Evolutionary conservation across 2,113 vertebrate species (phyloP).

Genomic region (Indicator maculatus): DNA sequence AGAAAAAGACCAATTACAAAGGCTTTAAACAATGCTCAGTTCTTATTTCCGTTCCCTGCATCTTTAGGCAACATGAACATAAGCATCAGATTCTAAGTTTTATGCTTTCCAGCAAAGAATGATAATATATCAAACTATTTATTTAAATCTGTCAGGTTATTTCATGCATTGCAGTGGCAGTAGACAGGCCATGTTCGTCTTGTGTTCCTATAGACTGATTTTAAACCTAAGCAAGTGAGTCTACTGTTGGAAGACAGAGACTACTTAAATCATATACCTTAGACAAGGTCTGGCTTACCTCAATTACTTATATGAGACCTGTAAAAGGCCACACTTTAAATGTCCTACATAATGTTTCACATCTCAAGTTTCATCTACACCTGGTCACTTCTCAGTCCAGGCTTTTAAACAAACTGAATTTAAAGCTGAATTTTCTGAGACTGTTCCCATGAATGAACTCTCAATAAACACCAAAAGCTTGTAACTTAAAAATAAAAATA

Average conservation of each 20-base stretch:
- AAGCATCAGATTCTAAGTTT: neutral
- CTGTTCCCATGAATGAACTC: neutral
- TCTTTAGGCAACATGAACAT: neutral
- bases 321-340: neutral
- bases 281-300: neutral
- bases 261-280: neutral
- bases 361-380: neutral
- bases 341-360: neutral
- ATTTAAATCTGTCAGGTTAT: neutral
- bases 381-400: neutral
- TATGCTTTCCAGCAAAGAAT: neutral
- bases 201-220: neutral
- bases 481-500: neutral
- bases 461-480: neutral
- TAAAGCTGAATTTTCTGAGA: neutral
- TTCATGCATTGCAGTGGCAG: neutral
- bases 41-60: neutral
- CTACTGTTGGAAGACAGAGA: neutral
- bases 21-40: neutral
- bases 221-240: neutral
- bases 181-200: neutral
- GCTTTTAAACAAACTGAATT: neutral
- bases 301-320: neutral
- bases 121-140: slow-evolving; percentile 5
- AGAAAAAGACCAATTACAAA: neutral